Conservation (phyloP, 2,797 vertebrate species). For the Toxotes lorentzi region DNA sequence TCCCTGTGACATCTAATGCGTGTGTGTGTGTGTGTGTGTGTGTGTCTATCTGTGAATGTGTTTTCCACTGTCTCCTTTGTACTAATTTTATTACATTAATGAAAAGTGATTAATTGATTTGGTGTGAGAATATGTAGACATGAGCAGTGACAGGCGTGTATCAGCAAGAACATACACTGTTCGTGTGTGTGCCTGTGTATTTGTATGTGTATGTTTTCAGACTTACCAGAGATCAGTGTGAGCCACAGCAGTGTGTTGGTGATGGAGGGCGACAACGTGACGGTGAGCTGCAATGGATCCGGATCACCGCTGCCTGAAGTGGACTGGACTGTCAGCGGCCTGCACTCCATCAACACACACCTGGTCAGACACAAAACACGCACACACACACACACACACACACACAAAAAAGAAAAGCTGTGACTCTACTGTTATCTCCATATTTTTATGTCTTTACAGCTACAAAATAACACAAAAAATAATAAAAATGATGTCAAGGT, state of each 20-base stretch:
- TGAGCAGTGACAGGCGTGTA: slow-evolving; percentile 9
- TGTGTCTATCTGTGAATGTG: slow-evolving; percentile 6
- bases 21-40: slow-evolving; percentile 32
- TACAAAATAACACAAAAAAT: not conserved
- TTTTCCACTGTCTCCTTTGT: slow-evolving; percentile 37
- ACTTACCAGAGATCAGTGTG: slow-evolving; percentile 96
- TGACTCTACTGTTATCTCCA: not conserved
- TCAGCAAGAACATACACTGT: slow-evolving; percentile 11
- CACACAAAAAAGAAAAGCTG: not conserved
- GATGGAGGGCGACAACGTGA: slow-evolving; percentile 93
- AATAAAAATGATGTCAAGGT: not conserved
- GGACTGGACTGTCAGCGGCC: slow-evolving; percentile 94
- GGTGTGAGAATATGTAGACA: slow-evolving; percentile 58
- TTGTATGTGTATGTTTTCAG: slow-evolving; percentile 75
- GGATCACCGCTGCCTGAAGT: slow-evolving; percentile 95
- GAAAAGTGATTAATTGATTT: slow-evolving; percentile 68
- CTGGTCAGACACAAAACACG: slow-evolving; percentile 89
- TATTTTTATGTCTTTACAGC: not conserved
- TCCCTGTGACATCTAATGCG: slow-evolving; percentile 48
- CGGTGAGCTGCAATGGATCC: slow-evolving; percentile 96
- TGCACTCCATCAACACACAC: slow-evolving; percentile 98
- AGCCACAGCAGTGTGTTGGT: slow-evolving; percentile 94
- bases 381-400: slow-evolving; percentile 26
- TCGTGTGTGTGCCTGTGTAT: slow-evolving; percentile 28
- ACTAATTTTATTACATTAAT: slow-evolving; percentile 61